Evolutionary conservation across 1,140 invertebrate species (phyloP).

Genomic region (Papilio polyxenes): DNA sequence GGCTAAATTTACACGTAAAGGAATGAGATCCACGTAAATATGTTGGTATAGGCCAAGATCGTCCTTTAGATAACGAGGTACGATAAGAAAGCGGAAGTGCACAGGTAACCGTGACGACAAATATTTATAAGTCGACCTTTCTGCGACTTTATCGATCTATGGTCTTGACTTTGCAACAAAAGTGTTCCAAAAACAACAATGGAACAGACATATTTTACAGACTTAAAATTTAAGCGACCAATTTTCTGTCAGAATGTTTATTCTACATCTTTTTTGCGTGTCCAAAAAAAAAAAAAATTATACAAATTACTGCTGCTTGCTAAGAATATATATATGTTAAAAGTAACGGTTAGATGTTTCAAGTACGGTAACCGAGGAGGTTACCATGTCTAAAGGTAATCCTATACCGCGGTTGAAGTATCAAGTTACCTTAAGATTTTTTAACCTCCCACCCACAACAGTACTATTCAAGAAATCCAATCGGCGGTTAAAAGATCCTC

Average conservation of each 20-base stretch:
- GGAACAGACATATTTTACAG: neutral
- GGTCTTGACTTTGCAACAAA: neutral
- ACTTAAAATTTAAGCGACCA: neutral
- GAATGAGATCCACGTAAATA: conserved; percentile 49
- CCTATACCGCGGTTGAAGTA: conserved; percentile 57
- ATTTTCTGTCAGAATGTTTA: neutral
- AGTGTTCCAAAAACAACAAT: neutral
- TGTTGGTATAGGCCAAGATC: conserved; percentile 69
- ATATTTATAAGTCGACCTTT: conserved; percentile 4
- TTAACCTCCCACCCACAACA: conserved; percentile 57
- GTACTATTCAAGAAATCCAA: conserved; percentile 65
- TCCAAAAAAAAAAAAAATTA: neutral
- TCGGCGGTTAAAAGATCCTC: conserved; percentile 56
- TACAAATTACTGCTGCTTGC: neutral
- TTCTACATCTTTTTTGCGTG: neutral
- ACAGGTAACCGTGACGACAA: conserved; percentile 41
- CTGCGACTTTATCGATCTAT: neutral
- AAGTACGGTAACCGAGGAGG: conserved; percentile 53
- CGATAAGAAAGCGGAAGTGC: conserved; percentile 59
- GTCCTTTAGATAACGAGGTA: conserved; percentile 59
- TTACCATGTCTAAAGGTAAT: conserved; percentile 69
- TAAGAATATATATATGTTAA: neutral
- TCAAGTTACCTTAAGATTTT: conserved; percentile 59
- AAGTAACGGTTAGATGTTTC: conserved; percentile 21
- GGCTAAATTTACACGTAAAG: conserved; percentile 66